These are phyloP conservation scores for Mesitornis unicolor DNA, from an alignment of 2,113 vertebrate genomes.

Conservation along the genomic window DNA sequence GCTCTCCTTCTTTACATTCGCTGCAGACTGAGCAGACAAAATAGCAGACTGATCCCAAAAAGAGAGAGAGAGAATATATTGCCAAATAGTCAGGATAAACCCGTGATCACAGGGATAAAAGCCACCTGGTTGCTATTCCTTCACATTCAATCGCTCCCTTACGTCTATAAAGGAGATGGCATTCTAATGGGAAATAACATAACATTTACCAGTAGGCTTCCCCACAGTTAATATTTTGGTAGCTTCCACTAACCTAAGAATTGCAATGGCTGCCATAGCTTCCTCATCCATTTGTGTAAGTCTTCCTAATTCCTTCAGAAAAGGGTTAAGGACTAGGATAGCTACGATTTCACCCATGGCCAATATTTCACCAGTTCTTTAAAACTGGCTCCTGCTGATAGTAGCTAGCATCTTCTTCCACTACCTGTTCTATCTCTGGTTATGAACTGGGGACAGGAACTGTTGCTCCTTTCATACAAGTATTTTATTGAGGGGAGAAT, in stretches of 20 bases:
- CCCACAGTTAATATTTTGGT: background rate
- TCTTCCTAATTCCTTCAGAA: background rate
- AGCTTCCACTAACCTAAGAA: background rate
- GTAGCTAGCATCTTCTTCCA: background rate
- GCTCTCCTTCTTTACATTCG: conserved; percentile 94
- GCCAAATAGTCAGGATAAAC: conserved; percentile 53
- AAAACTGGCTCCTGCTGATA: background rate
- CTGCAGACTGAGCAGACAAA: conserved; percentile 95
- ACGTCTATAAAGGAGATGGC: background rate
- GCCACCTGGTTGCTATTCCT: conserved; percentile 31
- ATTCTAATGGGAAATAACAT: background rate
- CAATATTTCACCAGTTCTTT: background rate
- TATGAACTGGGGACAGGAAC: background rate
- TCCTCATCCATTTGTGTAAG: background rate
- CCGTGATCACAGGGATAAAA: conserved; percentile 38
- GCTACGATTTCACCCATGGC: background rate
- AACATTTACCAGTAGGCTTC: conserved; percentile 9
- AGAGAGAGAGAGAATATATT: conserved; percentile 50
- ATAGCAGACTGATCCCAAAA: conserved; percentile 88
- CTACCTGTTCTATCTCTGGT: background rate
- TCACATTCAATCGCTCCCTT: background rate
- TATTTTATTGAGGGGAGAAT: background rate
- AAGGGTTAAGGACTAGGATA: background rate
- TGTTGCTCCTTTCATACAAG: background rate
- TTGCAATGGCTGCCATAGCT: background rate